Conservation (phyloP, 2,797 vertebrate species). For the Meda fulgida region DNA sequence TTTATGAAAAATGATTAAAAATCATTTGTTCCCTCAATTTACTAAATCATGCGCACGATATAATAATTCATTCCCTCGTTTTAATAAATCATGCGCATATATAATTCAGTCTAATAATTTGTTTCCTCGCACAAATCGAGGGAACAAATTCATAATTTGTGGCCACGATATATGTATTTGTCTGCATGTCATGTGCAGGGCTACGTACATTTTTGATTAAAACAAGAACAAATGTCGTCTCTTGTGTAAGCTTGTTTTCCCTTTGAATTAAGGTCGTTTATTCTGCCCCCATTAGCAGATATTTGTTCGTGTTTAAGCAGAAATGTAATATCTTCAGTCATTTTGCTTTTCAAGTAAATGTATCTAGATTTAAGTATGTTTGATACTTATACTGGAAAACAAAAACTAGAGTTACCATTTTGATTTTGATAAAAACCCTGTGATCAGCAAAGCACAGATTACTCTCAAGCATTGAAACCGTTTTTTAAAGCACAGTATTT, state of each 20-base stretch:
- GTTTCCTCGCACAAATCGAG: not conserved
- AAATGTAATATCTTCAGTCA: not conserved
- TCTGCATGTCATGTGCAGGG: too few relatives aligned
- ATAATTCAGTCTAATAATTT: too few relatives aligned
- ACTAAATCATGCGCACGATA: not conserved
- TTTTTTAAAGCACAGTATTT: conserved; percentile 69
- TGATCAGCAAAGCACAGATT: conserved; percentile 69
- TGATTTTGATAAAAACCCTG: conserved; percentile 54
- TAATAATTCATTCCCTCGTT: too few relatives aligned
- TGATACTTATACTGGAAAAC: not conserved
- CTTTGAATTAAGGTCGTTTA: not conserved
- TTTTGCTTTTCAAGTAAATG: not conserved
- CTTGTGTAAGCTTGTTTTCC: not conserved
- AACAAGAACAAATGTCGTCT: not conserved
- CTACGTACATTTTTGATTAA: too few relatives aligned
- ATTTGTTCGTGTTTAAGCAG: not conserved
- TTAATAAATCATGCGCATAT: not conserved
- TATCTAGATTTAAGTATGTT: not conserved
- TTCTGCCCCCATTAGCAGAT: not conserved
- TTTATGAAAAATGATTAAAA: not conserved
- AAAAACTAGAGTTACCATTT: conserved; percentile 37
- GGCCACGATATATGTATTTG: too few relatives aligned
- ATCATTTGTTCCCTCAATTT: not conserved
- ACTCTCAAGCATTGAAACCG: conserved; percentile 55
- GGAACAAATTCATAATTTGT: too few relatives aligned